Base-by-base conservation (phyloP, 2,888 invertebrate species). In the Hirtodrosophila confusa region DNA sequence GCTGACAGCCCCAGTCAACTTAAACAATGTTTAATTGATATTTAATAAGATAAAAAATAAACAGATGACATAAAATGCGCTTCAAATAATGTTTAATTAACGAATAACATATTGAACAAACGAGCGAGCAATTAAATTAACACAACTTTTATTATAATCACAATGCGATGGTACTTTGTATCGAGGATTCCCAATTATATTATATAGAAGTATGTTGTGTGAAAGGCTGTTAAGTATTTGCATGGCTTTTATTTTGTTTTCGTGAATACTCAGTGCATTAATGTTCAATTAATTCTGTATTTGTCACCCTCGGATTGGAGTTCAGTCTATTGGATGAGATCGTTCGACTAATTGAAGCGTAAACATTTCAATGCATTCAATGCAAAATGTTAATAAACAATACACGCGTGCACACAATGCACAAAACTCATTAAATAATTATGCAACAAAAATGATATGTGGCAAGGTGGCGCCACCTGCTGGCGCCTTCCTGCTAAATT, bases 291-390 rank as follows among this genome's bases (percentile, higher is more conserved):
- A 79, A 79, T 83, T 64, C 66, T 69, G 53, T 62, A 77, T 84
- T 74, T 68, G 73, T 66, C 66, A 60, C 45, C 29, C 40, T 63
- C 48, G 47, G 29, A 49, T 41, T 55, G 41, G 39, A n/a, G 29
- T 29, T 9, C 31, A 45, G 44, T 50, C 43, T 68, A 36, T 47
- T 47, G 45, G 40, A 69, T 45, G 56, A 45, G 54, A 57, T 58
- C 50, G 55, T 17, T 27, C 31, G 56, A 60, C 87, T 80, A 82
- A 86, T 86, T 86, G 85, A 78, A 67, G 75, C 63, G 82, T 75
- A 65, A 84, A 84, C 84, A 83, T 78, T 83, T 71, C 83, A 76
- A 83, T 73, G 69, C 67, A 27, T 45, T 50, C 41, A 6, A 0
- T 44, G 43, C 56, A 58, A 63, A 66, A 65, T 58, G 58, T 73